Base-by-base conservation (phyloP, 2,113 vertebrate species). In the Coracopsis vasa region DNA sequence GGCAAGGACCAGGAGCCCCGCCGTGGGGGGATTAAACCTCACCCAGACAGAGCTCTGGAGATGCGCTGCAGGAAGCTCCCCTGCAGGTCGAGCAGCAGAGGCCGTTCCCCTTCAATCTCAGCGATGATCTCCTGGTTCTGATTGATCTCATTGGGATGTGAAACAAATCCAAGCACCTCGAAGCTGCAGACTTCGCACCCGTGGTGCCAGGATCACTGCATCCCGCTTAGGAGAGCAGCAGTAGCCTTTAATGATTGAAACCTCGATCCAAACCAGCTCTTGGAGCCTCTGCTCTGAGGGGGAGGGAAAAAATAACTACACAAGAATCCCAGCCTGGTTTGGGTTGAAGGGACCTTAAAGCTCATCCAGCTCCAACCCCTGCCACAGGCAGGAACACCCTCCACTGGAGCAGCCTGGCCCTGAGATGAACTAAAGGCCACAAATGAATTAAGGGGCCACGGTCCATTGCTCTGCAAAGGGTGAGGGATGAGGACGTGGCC, bases 61-160 rank as follows among this genome's bases (percentile, higher is more conserved):
- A 18, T 0, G 35, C 0, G 2, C 72, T 2, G 29, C 16, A 25
- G 29, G 53, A 42, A 42, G 44, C 7, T 4, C 3, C 35, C 65
- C 70, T 4, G 31, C 5, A 6, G 42, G 67, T 33, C 3, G 48
- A 2, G 6, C 54, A 42, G n/a, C 11, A 2, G 0, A 16, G 27
- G 56, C 11, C 2, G 0, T 0, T 16, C 23, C 37, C 16, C 62
- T 53, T 27, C 66, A 2, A 0, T 11, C 45, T 3, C 0, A 2
- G 12, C 0, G 4, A 31, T 2, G 18, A 16, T 37, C 33, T 58
- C 21, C 33, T 35, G 56, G 56, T n/a, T 58, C 56, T 24, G n/a
- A 23, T 10, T 58, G 33, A 23, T 35, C 44, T 31, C 10, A 2
- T 0, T 16, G 31, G 82, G 13, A 37, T 4, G 23, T 2, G 2